A percentile compares a stretch with the other conserved stretches of the same genome.
Conservation (phyloP, 2,888 invertebrate species). For the Zele albiditarsus region DNA sequence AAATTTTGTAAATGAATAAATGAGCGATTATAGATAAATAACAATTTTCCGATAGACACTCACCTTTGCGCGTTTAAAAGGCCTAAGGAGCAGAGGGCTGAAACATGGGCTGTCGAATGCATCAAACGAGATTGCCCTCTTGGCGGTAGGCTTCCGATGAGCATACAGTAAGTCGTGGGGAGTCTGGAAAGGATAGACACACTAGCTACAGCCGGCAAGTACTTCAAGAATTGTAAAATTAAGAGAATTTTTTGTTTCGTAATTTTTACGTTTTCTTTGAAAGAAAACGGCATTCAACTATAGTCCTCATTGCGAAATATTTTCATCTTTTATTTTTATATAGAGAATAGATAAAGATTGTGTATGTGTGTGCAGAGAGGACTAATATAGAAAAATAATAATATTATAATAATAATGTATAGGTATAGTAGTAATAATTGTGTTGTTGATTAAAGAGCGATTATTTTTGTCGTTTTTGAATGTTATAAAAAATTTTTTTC, state of each 20-base stretch:
- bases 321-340: conserved; percentile 19
- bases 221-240: conserved; percentile 58
- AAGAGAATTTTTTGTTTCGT: conserved; percentile 51
- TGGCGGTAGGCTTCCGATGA: conserved; percentile 70
- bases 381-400: neutral
- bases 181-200: conserved; percentile 73
- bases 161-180: conserved; percentile 70
- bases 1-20: neutral
- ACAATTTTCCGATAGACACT: conserved; percentile 51
- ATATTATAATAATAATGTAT: conserved; percentile 16
- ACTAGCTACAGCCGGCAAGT: conserved; percentile 73
- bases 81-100: conserved; percentile 65
- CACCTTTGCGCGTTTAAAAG: conserved; percentile 69
- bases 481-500: neutral
- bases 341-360: conserved; percentile 33
- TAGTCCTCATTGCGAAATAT: neutral
- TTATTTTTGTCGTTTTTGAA: conserved; percentile 8
- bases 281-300: neutral
- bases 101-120: conserved; percentile 67
- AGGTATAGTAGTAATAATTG: conserved; percentile 36
- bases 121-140: conserved; percentile 71
- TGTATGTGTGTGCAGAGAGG: conserved; percentile 5
- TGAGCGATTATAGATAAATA: neutral
- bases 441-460: conserved; percentile 28
- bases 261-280: conserved; percentile 35